Evolutionary conservation across 2,888 invertebrate species (phyloP).

Genomic region (Drosophila lacicola): DNA sequence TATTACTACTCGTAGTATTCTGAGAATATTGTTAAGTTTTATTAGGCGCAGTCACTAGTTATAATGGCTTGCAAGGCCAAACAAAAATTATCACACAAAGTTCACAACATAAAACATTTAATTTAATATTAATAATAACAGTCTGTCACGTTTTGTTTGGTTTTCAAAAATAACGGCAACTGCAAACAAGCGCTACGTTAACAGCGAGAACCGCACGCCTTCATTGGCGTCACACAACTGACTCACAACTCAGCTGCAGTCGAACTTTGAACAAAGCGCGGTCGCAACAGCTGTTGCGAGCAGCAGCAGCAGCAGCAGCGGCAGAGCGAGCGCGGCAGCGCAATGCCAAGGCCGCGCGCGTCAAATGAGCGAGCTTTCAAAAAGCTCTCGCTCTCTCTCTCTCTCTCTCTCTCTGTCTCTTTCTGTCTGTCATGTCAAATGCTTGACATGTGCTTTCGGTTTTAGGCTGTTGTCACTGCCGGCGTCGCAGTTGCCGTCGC

Average conservation of each 20-base stretch:
- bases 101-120: slow-evolving; percentile 5
- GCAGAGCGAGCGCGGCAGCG: slow-evolving; percentile 5
- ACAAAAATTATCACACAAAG: not conserved
- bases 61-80: too few relatives aligned
- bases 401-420: not conserved
- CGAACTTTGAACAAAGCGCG: slow-evolving; percentile 27
- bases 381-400: slow-evolving; percentile 14
- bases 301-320: too few relatives aligned
- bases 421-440: slow-evolving; percentile 9
- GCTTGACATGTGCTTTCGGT: slow-evolving; percentile 44
- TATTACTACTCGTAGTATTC: not conserved
- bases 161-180: slow-evolving; percentile 1
- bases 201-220: slow-evolving; percentile 55
- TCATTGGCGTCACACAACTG: slow-evolving; percentile 57
- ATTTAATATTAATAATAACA: not conserved
- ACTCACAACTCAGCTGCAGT: slow-evolving; percentile 29
- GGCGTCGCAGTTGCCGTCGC: slow-evolving; percentile 1
- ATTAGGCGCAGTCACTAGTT: too few relatives aligned
- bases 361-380: slow-evolving; percentile 22
- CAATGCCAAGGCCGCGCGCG: slow-evolving; percentile 72
- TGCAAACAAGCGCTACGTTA: not conserved
- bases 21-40: too few relatives aligned
- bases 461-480: slow-evolving; percentile 18
- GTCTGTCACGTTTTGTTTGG: slow-evolving; percentile 5
- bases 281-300: slow-evolving; percentile 53